phyloP scores from a whole-genome alignment of 2,888 invertebrate genomes.

The Ectemnius lituratus region DNA sequence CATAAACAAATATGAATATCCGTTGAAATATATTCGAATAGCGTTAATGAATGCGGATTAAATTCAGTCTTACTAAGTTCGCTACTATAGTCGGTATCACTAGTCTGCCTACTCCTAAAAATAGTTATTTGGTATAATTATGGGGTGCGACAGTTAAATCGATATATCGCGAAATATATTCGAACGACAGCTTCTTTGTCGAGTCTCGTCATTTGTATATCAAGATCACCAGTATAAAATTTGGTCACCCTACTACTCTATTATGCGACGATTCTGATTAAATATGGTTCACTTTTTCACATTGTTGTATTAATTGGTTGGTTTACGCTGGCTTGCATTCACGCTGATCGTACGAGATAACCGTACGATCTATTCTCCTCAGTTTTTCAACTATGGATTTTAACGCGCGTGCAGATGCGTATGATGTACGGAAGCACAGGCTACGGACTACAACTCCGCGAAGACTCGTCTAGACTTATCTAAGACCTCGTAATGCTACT shows the following conservation, averaged over 20 bases:
- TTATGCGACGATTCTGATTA: slow-evolving; percentile 47
- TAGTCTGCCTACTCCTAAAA: background rate
- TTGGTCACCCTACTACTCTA: slow-evolving; percentile 43
- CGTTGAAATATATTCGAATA: background rate
- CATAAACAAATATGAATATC: slow-evolving; percentile 5
- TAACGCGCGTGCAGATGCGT: slow-evolving; percentile 53
- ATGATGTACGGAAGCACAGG: slow-evolving; percentile 68
- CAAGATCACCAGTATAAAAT: slow-evolving; percentile 17
- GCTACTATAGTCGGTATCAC: background rate
- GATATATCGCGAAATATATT: slow-evolving; percentile 1
- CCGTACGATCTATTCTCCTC: background rate
- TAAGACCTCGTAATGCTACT: slow-evolving; percentile 62
- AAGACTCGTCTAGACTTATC: slow-evolving; percentile 38
- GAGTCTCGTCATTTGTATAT: slow-evolving; percentile 18
- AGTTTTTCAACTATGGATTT: slow-evolving; percentile 19
- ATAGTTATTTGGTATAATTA: slow-evolving; percentile 2
- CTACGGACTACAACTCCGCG: slow-evolving; percentile 63
- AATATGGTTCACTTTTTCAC: slow-evolving; percentile 23
- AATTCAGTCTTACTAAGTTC: background rate
- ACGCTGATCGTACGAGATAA: background rate
- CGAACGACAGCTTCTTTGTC: background rate
- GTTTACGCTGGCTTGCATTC: slow-evolving; percentile 5
- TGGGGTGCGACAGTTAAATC: background rate
- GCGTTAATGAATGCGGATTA: background rate
- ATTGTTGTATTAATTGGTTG: background rate